Evolutionary conservation across 2,797 vertebrate genomes (phyloP).

Genomic region (Karalla daura): DNA sequence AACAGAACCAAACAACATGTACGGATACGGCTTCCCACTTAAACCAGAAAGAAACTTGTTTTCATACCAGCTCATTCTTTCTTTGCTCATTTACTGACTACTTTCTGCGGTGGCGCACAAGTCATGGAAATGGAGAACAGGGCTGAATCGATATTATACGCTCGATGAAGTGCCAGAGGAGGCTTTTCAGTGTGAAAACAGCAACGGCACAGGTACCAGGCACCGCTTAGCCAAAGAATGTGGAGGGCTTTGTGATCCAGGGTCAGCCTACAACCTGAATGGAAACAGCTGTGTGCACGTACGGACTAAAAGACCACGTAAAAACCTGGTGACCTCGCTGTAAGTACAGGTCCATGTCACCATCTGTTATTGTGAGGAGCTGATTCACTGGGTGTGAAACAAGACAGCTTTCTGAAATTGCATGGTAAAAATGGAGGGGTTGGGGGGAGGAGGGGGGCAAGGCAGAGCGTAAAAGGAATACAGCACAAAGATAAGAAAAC

Average conservation of each 20-base stretch:
- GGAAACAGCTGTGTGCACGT: slow-evolving; percentile 49
- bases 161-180: slow-evolving; percentile 1
- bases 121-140: background rate
- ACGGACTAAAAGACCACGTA: slow-evolving; percentile 19
- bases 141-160: background rate
- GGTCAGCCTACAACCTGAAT: slow-evolving; percentile 47
- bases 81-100: too few relatives aligned
- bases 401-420: slow-evolving; percentile 1
- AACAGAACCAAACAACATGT: background rate
- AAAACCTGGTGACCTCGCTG: slow-evolving; percentile 30
- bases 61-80: background rate
- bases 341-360: slow-evolving; percentile 3
- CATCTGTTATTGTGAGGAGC: slow-evolving; percentile 13
- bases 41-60: background rate
- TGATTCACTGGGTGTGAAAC: slow-evolving; percentile 7
- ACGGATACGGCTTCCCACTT: background rate
- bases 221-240: slow-evolving; percentile 33
- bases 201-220: slow-evolving; percentile 40
- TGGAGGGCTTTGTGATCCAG: slow-evolving; percentile 31
- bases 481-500: background rate
- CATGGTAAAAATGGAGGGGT: slow-evolving; percentile 2
- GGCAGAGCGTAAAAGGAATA: background rate
- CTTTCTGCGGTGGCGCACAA: background rate
- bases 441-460: background rate
- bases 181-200: background rate